phyloP scores from a whole-genome alignment of 92 coral and sea anemone genomes.

The Phenganax marumi region DNA sequence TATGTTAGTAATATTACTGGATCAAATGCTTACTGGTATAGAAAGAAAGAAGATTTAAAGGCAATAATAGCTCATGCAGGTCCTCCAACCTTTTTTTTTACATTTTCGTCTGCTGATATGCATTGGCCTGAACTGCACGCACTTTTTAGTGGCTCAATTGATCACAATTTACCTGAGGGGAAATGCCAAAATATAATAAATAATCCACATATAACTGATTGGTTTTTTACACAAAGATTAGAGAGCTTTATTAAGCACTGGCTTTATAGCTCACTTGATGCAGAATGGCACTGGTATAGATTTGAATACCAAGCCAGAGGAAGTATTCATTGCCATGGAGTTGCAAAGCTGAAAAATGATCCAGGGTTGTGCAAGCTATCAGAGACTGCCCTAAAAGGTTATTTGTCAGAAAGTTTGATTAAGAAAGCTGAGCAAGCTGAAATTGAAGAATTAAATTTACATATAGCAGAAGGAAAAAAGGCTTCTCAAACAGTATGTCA shows the following conservation, averaged over 20 bases:
- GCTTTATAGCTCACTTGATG: conserved; percentile 60
- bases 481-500: conserved; percentile 62
- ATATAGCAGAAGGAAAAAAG: conserved; percentile 53
- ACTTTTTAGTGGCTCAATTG: conserved; percentile 11
- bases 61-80: conserved; percentile 56
- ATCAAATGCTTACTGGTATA: conserved; percentile 3
- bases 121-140: background rate
- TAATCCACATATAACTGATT: conserved; percentile 61
- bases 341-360: conserved; percentile 51
- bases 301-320: conserved; percentile 31
- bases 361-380: conserved; percentile 56
- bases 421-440: conserved; percentile 43
- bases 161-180: conserved; percentile 38
- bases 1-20: conserved; percentile 62
- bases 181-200: conserved; percentile 59
- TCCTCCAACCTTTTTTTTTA: conserved; percentile 62
- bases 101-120: conserved; percentile 37
- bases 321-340: no score
- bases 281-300: conserved; percentile 63
- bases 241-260: conserved; percentile 63
- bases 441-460: conserved; percentile 44
- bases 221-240: conserved; percentile 60
- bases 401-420: conserved; percentile 55
- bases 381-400: conserved; percentile 54
- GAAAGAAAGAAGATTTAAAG: conserved; percentile 49